These are phyloP conservation scores for Stichodactyla mertensii DNA, from an alignment of 64 coral and sea anemone genomes.

Conservation along the genomic window DNA sequence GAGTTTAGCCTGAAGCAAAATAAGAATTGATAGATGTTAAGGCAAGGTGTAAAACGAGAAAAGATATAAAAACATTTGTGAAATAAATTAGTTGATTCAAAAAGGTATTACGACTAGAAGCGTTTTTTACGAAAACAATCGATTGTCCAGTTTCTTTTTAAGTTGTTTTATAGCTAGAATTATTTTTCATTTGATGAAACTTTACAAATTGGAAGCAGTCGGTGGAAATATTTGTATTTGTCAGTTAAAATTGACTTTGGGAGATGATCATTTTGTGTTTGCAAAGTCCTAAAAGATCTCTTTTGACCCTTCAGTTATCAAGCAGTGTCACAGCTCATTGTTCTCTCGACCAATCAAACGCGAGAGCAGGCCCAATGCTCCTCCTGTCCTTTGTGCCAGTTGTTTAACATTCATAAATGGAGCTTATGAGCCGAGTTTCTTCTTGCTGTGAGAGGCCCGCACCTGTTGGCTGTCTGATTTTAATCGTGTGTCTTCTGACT, in stretches of 20 bases:
- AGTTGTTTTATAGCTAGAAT: not conserved
- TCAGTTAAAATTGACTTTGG: not conserved
- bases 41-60: not conserved
- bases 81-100: not conserved
- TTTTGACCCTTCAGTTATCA: not conserved
- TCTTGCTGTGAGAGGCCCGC: not conserved
- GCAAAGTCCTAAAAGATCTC: not conserved
- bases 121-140: no score
- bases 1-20: not conserved
- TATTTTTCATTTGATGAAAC: not conserved
- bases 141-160: no score
- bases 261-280: not conserved
- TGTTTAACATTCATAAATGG: slow-evolving; percentile 36
- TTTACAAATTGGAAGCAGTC: slow-evolving; percentile 1
- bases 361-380: not conserved
- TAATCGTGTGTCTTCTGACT: slow-evolving; percentile 3
- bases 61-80: not conserved
- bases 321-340: not conserved
- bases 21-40: not conserved
- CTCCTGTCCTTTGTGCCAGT: not conserved
- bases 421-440: not conserved
- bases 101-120: not conserved
- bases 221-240: not conserved
- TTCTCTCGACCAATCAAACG: slow-evolving; percentile 17
- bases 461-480: slow-evolving; percentile 22